phyloP scores from a whole-genome alignment of 2,888 invertebrate genomes.

The Tubulanus polymorphus region DNA sequence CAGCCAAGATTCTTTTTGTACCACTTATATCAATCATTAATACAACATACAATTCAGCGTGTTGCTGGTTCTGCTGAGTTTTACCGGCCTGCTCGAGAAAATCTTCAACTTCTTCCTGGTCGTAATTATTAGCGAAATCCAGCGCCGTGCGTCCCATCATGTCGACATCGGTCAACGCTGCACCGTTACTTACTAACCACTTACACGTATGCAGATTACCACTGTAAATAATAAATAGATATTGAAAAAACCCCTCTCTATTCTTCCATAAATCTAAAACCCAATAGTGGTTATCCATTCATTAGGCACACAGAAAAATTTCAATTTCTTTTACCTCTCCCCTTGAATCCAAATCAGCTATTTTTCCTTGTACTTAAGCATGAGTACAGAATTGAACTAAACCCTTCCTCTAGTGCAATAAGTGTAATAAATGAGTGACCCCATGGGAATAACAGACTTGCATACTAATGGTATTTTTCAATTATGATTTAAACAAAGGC shows the following conservation, averaged over 20 bases:
- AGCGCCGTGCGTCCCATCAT: conserved; percentile 33
- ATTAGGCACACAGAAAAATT: background rate
- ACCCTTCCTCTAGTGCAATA: no score
- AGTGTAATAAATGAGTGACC: no score
- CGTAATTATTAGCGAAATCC: conserved; percentile 35
- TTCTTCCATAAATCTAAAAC: background rate
- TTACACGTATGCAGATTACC: conserved; percentile 44
- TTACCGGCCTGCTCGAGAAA: no score
- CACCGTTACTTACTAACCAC: conserved; percentile 44
- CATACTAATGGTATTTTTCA: background rate
- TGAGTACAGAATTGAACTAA: no score
- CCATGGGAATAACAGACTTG: no score
- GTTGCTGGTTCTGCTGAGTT: no score
- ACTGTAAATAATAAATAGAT: conserved; percentile 25
- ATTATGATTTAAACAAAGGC: background rate
- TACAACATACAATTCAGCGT: no score
- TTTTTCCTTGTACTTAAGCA: background rate
- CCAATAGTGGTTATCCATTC: no score
- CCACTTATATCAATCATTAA: no score
- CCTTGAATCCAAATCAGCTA: background rate
- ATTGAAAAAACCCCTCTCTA: background rate
- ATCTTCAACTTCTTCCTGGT: conserved; percentile 31
- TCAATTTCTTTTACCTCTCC: background rate
- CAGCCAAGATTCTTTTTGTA: no score
- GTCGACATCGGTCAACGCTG: conserved; percentile 31